Evolutionary conservation across 2,888 invertebrate species (phyloP), one percentile per base, ranked within the genome.

Genomic region (Halictus quadricinctus): DNA sequence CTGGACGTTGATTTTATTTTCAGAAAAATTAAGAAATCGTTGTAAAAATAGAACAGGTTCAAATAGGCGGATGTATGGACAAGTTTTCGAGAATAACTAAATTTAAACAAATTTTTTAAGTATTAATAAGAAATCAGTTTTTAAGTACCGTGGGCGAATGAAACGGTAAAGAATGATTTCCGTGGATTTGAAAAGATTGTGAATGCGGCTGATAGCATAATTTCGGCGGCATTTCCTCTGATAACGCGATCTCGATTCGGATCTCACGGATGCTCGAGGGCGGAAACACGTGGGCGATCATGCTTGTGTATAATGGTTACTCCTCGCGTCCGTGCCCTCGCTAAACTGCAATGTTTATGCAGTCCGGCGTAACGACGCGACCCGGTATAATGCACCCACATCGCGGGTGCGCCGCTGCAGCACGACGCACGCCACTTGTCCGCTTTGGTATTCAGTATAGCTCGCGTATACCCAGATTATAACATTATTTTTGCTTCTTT

Each of bases 261-360:
- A 69, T 69, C 69, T 70, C 41, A 73, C 69, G 70, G 76, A 86
- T 79, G 88, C 87, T 88, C 81, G 92, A 92, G 93, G 93, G 93
- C 93, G 93, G 93, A 92, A 92, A 90, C 89, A 88, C 92, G 93
- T 93, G 92, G 93, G 93, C 92, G 93, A 89, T 86, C 90, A 87
- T 84, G 81, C 90, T 89, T 90, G 89, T 86, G 89, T 92, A 91
- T 93, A 93, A 92, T 92, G 89, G 90, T 92, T 92, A 92, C 92
- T 91, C 88, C 85, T 88, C 76, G 82, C 72, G 66, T 66, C 66
- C 88, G 86, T 84, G 87, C 85, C 85, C 83, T 81, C 89, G 90
- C 90, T 91, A 92, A 93, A 92, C 90, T 89, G 84, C 88, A 85
- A 90, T 92, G 92, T 93, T 93, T 93, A 93, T 91, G 91, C 88